phyloP scores from a whole-genome alignment of 2,113 vertebrate genomes.

The Pseudolaguvia tuberculata region DNA sequence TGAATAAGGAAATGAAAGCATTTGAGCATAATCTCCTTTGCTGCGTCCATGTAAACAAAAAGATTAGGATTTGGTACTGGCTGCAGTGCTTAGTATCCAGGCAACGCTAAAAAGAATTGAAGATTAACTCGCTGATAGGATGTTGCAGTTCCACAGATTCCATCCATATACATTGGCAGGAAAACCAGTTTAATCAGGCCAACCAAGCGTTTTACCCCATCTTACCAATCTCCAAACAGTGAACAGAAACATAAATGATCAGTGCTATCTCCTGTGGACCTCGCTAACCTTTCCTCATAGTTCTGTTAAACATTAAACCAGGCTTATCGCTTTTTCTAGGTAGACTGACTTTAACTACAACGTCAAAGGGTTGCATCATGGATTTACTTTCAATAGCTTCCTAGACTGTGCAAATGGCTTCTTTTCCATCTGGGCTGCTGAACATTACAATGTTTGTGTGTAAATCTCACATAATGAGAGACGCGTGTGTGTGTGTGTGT shows the following conservation, averaged over 20 bases:
- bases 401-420: conserved; percentile 24
- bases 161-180: background rate
- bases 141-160: background rate
- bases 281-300: conserved; percentile 35
- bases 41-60: conserved; percentile 31
- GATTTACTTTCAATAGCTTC: conserved; percentile 33
- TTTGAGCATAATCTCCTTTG: conserved; percentile 18
- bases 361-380: background rate
- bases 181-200: background rate
- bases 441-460: background rate
- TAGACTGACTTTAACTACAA: conserved; percentile 18
- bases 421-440: conserved; percentile 8
- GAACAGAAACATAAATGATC: background rate
- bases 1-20: conserved; percentile 32
- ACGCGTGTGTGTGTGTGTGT: background rate
- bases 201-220: background rate
- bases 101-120: background rate
- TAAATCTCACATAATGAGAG: background rate
- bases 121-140: conserved; percentile 3
- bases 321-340: conserved; percentile 31
- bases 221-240: background rate
- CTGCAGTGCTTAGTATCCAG: background rate
- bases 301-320: conserved; percentile 43
- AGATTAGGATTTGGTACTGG: background rate
- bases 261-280: conserved; percentile 6